Evolutionary conservation across 2,797 vertebrate species (phyloP).

Genomic region (Paedocypris micromegethes): DNA sequence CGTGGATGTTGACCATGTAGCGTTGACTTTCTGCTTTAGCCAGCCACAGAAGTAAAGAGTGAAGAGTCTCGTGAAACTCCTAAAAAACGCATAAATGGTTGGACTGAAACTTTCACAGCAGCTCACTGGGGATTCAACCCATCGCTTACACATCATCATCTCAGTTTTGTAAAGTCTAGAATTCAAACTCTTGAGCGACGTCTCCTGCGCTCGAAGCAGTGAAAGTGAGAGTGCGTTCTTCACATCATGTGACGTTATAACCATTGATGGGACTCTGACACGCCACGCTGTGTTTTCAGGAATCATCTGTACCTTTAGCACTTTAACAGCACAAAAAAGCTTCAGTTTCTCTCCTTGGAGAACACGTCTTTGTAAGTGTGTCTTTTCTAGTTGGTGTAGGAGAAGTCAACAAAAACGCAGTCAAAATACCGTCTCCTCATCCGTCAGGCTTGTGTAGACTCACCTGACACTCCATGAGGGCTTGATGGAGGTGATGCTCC

Average conservation of each 20-base stretch:
- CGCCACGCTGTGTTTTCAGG: neutral
- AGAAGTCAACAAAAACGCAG: neutral
- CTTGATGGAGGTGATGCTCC: conserved; percentile 69
- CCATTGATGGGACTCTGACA: neutral
- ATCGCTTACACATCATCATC: too few species aligned
- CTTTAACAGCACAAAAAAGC: neutral
- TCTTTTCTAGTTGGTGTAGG: neutral
- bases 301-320: neutral
- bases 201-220: too few species aligned
- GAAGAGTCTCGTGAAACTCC: conserved; percentile 83
- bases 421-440: neutral
- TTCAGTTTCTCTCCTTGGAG: too few species aligned
- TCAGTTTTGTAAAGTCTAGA: too few species aligned
- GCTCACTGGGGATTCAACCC: too few species aligned
- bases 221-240: too few species aligned
- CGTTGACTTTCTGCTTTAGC: conserved; percentile 71
- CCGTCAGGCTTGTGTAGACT: neutral
- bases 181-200: too few species aligned
- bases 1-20: conserved; percentile 51
- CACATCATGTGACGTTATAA: neutral
- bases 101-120: neutral
- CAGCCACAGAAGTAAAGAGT: conserved; percentile 79
- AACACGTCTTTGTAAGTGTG: too few species aligned
- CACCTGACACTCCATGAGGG: conserved; percentile 84
- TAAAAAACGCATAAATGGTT: conserved; percentile 46